These are phyloP conservation scores for Lepus townsendii DNA, from an alignment of 2,797 vertebrate species.

Conservation along the genomic window DNA sequence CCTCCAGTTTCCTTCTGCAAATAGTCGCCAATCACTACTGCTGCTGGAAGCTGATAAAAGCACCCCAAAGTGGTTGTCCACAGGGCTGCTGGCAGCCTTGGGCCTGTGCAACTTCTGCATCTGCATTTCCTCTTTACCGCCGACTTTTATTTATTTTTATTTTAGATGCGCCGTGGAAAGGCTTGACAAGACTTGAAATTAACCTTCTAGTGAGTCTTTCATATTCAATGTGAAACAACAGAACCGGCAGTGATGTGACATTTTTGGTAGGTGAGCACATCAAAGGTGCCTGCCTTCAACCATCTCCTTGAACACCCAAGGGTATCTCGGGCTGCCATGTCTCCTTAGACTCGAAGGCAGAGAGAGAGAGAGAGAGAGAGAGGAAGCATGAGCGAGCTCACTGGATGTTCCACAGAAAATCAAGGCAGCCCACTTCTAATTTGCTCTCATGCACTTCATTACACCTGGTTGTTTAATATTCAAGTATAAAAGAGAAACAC, in stretches of 20 bases:
- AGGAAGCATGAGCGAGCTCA: conserved; percentile 76
- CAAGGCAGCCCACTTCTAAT: conserved; percentile 85
- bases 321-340: conserved; percentile 92
- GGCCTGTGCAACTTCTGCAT: conserved; percentile 3
- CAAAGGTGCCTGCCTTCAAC: conserved; percentile 92
- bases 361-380: conserved; percentile 76
- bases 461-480: conserved; percentile 83
- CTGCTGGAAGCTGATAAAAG: conserved; percentile 28
- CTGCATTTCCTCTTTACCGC: conserved; percentile 49
- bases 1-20: not conserved
- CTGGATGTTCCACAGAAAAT: conserved; percentile 75
- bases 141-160: conserved; percentile 42
- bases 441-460: conserved; percentile 83
- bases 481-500: conserved; percentile 83
- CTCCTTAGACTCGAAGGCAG: conserved; percentile 90
- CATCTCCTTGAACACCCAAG: conserved; percentile 93
- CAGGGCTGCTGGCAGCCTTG: not conserved
- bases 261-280: conserved; percentile 94
- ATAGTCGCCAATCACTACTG: not conserved
- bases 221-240: conserved; percentile 91
- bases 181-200: conserved; percentile 93
- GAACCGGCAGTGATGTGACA: conserved; percentile 92
- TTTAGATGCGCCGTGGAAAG: conserved; percentile 75
- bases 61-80: not conserved
- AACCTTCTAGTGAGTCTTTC: conserved; percentile 91